phyloP scores from a whole-genome alignment of 2,113 vertebrate species.

The Salvator merianae region DNA sequence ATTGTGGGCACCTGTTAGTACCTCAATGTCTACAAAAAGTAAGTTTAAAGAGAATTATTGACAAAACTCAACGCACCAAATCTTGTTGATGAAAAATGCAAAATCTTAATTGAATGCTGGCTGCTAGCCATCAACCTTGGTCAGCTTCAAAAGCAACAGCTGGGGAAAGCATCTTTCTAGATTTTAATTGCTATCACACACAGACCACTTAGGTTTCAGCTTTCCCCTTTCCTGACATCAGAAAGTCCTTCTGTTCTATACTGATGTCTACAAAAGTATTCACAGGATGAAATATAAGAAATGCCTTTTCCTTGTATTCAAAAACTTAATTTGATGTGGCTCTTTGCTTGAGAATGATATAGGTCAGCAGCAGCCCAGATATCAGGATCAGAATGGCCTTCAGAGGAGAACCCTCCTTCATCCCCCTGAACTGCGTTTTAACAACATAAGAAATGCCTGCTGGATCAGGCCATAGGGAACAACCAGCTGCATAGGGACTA shows the following conservation, averaged over 20 bases:
- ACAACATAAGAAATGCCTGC: too few species aligned
- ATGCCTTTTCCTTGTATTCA: slow-evolving; percentile 40
- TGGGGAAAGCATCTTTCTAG: slow-evolving; percentile 73
- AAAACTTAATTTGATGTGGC: slow-evolving; percentile 42
- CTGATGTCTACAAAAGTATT: slow-evolving; percentile 68
- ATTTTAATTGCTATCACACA: slow-evolving; percentile 71
- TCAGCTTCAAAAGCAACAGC: slow-evolving; percentile 77
- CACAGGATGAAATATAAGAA: slow-evolving; percentile 44
- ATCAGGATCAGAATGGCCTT: too few species aligned
- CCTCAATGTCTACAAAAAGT: slow-evolving; percentile 48
- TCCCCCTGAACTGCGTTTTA: too few species aligned
- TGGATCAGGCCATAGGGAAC: too few species aligned
- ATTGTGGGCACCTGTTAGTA: slow-evolving; percentile 60
- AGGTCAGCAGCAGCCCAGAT: too few species aligned
- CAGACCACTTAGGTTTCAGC: slow-evolving; percentile 73
- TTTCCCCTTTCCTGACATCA: slow-evolving; percentile 43
- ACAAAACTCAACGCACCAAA: slow-evolving; percentile 67
- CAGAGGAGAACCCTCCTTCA: too few species aligned
- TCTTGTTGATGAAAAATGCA: slow-evolving; percentile 73
- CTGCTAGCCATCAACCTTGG: slow-evolving; percentile 68
- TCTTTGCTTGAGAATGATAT: slow-evolving; percentile 23
- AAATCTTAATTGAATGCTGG: slow-evolving; percentile 76
- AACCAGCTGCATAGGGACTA: too few species aligned
- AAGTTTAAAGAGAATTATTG: slow-evolving; percentile 71
- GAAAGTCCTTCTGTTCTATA: slow-evolving; percentile 63